These are phyloP conservation scores for Grammomys dolichurus DNA, from an alignment of 2,113 vertebrate species.

Conservation along the genomic window DNA sequence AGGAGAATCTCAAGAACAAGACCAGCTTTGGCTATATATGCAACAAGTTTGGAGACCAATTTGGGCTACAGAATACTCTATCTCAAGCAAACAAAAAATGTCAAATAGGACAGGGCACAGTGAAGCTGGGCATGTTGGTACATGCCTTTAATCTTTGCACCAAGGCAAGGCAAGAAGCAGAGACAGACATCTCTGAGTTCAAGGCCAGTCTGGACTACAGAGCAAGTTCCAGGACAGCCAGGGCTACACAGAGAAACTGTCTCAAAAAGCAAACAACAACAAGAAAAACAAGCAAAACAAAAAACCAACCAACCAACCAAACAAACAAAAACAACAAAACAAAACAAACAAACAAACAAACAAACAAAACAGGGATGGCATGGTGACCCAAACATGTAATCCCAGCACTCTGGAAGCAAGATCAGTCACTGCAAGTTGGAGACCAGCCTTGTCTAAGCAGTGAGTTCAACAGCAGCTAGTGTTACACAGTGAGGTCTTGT, in stretches of 20 bases:
- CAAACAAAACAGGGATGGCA: background rate
- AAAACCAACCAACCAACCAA: background rate
- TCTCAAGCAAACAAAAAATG: background rate
- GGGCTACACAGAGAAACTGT: background rate
- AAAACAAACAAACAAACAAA: too few relatives aligned
- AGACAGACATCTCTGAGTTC: background rate
- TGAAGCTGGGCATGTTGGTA: background rate
- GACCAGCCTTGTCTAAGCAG: background rate
- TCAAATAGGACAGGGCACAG: background rate
- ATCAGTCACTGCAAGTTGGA: background rate
- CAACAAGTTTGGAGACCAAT: background rate
- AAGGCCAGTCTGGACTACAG: background rate
- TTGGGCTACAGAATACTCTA: background rate
- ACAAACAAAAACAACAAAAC: background rate
- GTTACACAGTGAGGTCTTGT: background rate
- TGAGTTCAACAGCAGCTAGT: background rate
- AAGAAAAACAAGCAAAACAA: background rate
- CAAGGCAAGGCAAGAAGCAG: background rate
- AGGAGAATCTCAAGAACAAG: background rate
- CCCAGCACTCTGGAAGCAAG: background rate
- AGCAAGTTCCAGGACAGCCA: background rate
- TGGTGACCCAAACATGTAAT: background rate
- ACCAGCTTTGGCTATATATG: background rate
- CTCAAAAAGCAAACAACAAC: background rate
- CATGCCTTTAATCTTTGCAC: background rate